phyloP scores from a whole-genome alignment of 2,888 invertebrate genomes.

The Trypoxylon attenuatum region DNA sequence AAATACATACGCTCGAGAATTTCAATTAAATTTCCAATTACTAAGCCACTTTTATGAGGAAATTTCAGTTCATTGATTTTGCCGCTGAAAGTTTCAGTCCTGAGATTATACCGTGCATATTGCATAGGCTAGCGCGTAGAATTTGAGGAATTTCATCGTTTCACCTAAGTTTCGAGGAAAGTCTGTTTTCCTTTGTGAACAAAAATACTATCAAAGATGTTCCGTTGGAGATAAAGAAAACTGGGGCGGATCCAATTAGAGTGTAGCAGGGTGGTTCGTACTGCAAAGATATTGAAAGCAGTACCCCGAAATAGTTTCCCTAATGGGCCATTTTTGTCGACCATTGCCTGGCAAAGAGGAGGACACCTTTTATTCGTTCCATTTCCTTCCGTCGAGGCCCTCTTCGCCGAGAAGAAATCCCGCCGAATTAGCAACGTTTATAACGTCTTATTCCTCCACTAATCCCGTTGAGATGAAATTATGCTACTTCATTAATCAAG shows the following conservation, averaged over 20 bases:
- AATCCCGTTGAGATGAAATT: background rate
- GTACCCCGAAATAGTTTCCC: slow-evolving; percentile 33
- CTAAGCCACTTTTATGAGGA: too few species aligned
- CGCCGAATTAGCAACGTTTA: slow-evolving; percentile 17
- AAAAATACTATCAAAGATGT: background rate
- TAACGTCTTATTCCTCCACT: background rate
- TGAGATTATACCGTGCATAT: too few species aligned
- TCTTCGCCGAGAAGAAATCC: slow-evolving; percentile 1
- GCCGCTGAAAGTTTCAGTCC: too few species aligned
- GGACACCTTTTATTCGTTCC: slow-evolving; percentile 21
- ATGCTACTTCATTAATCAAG: background rate
- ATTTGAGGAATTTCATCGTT: too few species aligned
- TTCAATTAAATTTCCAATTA: too few species aligned
- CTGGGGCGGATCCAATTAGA: slow-evolving; percentile 19
- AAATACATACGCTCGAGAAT: too few species aligned
- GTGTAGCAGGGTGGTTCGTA: slow-evolving; percentile 20
- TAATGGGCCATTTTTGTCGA: slow-evolving; percentile 35
- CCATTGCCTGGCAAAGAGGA: slow-evolving; percentile 8
- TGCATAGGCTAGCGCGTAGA: too few species aligned
- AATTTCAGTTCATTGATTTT: too few species aligned
- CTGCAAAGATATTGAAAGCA: slow-evolving; percentile 40
- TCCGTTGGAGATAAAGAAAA: slow-evolving; percentile 20
- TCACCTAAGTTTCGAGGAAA: background rate
- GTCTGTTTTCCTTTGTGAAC: background rate
- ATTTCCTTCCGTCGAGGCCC: slow-evolving; percentile 11